These are phyloP conservation scores for Ceratotherium simum DNA, from an alignment of 2,113 vertebrate species.

Conservation along the genomic window DNA sequence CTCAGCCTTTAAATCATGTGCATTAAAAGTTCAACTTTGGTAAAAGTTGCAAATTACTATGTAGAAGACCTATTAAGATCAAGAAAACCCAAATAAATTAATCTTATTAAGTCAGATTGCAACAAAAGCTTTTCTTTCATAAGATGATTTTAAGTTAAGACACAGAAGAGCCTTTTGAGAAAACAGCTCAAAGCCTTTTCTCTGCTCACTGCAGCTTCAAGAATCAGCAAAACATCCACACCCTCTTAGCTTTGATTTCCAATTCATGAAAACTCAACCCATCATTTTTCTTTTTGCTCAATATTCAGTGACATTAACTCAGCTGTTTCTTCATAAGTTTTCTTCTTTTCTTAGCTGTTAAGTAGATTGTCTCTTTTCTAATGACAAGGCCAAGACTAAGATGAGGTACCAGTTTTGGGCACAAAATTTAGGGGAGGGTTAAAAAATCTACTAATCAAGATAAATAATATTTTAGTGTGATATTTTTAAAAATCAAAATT, in stretches of 20 bases:
- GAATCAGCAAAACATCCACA: not conserved
- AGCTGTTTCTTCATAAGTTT: not conserved
- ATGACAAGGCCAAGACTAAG: not conserved
- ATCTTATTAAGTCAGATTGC: not conserved
- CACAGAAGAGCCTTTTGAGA: not conserved
- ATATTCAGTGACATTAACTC: not conserved
- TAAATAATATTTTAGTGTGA: not conserved
- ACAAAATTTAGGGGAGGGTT: not conserved
- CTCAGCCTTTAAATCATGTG: not conserved
- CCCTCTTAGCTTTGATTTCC: not conserved
- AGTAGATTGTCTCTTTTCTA: not conserved
- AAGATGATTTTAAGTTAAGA: not conserved
- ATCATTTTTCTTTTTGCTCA: not conserved
- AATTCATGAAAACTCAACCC: not conserved
- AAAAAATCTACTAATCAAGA: not conserved
- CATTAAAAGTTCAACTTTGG: not conserved
- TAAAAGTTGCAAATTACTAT: not conserved
- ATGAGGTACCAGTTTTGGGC: not conserved
- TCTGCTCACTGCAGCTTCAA: not conserved
- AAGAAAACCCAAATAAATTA: slow-evolving; percentile 24
- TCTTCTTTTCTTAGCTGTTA: not conserved
- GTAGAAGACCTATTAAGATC: not conserved
- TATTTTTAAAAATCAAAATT: not conserved
- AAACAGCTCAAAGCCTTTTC: not conserved
- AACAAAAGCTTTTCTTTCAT: not conserved